These are phyloP conservation scores for Linepithema humile DNA, from an alignment of 1,140 invertebrate genomes.

Conservation along the genomic window DNA sequence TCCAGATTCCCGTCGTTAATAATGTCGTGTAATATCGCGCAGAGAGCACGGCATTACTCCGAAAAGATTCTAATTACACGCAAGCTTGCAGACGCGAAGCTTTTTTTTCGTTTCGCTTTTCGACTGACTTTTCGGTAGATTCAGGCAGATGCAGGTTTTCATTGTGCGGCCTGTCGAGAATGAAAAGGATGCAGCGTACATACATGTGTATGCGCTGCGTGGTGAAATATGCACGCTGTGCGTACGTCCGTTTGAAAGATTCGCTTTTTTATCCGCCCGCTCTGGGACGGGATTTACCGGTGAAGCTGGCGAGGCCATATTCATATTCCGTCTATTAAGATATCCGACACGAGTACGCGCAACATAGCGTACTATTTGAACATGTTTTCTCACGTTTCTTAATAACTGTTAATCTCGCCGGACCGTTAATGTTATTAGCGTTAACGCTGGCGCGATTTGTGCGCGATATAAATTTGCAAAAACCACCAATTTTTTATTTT, in stretches of 20 bases:
- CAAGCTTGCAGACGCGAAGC: background rate
- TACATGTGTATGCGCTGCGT: background rate
- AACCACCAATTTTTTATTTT: background rate
- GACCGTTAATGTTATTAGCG: constrained; percentile 57
- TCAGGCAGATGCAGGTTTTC: background rate
- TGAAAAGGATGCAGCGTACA: background rate
- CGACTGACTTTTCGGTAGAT: constrained; percentile 2
- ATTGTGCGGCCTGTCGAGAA: background rate
- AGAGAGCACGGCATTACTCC: background rate
- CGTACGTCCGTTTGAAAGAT: constrained; percentile 41
- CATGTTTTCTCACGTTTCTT: constrained; percentile 57
- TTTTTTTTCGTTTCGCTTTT: background rate
- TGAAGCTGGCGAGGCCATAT: constrained; percentile 38
- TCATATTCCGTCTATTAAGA: constrained; percentile 57
- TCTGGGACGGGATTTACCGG: constrained; percentile 39
- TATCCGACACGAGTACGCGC: constrained; percentile 35
- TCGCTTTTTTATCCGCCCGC: constrained; percentile 31
- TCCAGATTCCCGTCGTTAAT: constrained; percentile 17
- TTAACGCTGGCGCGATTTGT: constrained; percentile 39
- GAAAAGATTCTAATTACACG: constrained; percentile 14
- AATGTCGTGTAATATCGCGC: constrained; percentile 35
- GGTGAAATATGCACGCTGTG: constrained; percentile 38
- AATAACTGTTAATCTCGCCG: constrained; percentile 56
- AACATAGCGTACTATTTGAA: constrained; percentile 33
- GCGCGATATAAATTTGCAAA: constrained; percentile 40